Base-by-base conservation (phyloP, 2,797 vertebrate genomes). In the Triplophysa bombifrons region DNA sequence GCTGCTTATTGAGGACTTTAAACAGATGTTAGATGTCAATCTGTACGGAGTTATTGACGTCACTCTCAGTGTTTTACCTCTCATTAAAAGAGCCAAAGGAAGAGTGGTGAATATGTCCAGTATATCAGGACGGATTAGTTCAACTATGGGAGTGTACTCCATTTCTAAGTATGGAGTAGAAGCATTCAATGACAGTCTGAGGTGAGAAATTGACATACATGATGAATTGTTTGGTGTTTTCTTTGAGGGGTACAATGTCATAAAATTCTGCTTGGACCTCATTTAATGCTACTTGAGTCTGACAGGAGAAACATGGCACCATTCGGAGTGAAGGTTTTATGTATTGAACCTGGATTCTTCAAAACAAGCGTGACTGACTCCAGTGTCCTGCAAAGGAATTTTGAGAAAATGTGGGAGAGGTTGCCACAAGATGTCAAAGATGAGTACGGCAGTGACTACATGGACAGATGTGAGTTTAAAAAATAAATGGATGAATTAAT, bases 291-390 rank as follows among this genome's bases (percentile, higher is more conserved):
- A 2, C 25, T 3, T 27, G 25, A 1, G 1, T 2, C 25, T 27
- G 58, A 48, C 74, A 89, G 88, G 82, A 85, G 80, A 63, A 85
- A 80, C 70, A 85, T 89, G 87, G 38, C 27, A 48, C 65, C 55
- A 1, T 89, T 89, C 86, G 88, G 84, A 72, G 86, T 89, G 14
- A 88, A 88, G 70, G 88, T 89, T 30, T 75, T 88, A 44, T 89
- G 88, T 76, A 88, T 90, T 46, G 88, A 90, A 70, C 89, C 89
- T 17, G 89, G 88, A 20, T 88, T 87, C 84, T 89, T 90, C 78
- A 89, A 76, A 80, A 90, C 89, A 3, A 56, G 1, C 1, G 60
- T 88, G 53, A 80, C 85, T 19, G 80, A 87, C 44, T 17, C 50
- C 10, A 14, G 55, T 17, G 1, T 81, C 65, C 11, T 87, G 48